Percentiles rank a stretch among this genome's conserved stretches.
Conservation (phyloP, 2,888 invertebrate genomes). For the Heliconius erato region DNA sequence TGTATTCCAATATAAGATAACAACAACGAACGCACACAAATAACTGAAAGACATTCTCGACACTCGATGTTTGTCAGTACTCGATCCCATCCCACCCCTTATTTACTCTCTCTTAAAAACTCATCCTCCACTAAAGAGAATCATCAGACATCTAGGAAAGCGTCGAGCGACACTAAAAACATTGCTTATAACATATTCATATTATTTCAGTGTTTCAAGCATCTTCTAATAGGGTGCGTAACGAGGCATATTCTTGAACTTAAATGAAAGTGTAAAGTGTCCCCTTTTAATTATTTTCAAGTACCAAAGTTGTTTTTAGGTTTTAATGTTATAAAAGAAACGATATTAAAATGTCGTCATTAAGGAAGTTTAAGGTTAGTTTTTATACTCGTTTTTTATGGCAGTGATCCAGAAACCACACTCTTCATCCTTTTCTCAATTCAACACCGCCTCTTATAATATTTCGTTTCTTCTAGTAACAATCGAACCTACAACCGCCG, state of each 20-base stretch:
- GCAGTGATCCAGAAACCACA: not conserved
- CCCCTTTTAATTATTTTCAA: conserved; percentile 34
- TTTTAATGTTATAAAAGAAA: not conserved
- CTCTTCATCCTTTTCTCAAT: no score
- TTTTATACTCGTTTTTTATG: not conserved
- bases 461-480: no score
- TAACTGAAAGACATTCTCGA: conserved; percentile 59
- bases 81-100: conserved; percentile 49
- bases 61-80: conserved; percentile 67
- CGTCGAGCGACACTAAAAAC: conserved; percentile 30
- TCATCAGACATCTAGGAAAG: conserved; percentile 36
- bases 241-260: conserved; percentile 39
- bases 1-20: conserved; percentile 56
- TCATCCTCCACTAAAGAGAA: conserved; percentile 33
- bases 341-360: conserved; percentile 19
- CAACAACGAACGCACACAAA: conserved; percentile 61
- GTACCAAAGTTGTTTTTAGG: conserved; percentile 32
- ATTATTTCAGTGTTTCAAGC: conserved; percentile 28
- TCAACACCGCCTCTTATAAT: no score
- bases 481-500: no score
- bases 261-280: conserved; percentile 27
- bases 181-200: conserved; percentile 36
- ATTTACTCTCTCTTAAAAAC: conserved; percentile 37
- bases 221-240: conserved; percentile 36
- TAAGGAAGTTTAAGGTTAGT: conserved; percentile 7